Evolutionary conservation across 2,113 vertebrate genomes (phyloP), one percentile per base, ranked within the genome.

Genomic region (Rhombomys opimus): DNA sequence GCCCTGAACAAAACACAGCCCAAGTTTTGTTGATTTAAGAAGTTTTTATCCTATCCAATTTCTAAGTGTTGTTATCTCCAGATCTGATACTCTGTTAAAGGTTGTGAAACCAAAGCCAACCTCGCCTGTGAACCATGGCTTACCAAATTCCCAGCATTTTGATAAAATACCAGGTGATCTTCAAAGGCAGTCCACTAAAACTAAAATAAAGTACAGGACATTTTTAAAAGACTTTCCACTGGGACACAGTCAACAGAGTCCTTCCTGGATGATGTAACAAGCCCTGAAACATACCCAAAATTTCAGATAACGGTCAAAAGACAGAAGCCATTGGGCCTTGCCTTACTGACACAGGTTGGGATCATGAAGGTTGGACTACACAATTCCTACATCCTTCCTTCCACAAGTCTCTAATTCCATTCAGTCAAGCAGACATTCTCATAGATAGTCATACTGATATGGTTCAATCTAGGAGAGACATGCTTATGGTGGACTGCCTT

Each of bases 1-100:
- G 65, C 35, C 32, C 68, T 63, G 87, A 84, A 78, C 11, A 96
- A 87, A 94, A 52, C 61, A 41, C 59, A 81, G 17, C 7, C 30
- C 82, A 65, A 22, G 46, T 41, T 82, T 84, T 89, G 50, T 89
- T 95, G 73, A 61, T 75, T 75, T 59, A 89, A 90, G 32, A 82
- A 54, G 78, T 67, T 93, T 78, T 87, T 13, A 84, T 89, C 68
- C 41, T 46, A 54, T 63, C 15, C 59, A 17, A 65, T 80, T 78
- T 91, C 63, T 91, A 82, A 92, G 77, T 25, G 73, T 67, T 32
- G 91, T 91, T 32, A 94, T 59, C 10, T 90, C 63, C 91, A 77
- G 35, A 70, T 87, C 77, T 63, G 72, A 86, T 75, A 86, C 86
- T 85, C 52, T 54, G 5, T 68, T 76, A 89, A 84, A 65, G 14